These are phyloP conservation scores for Cathartes aura DNA, from an alignment of 2,113 vertebrate genomes.

Conservation along the genomic window DNA sequence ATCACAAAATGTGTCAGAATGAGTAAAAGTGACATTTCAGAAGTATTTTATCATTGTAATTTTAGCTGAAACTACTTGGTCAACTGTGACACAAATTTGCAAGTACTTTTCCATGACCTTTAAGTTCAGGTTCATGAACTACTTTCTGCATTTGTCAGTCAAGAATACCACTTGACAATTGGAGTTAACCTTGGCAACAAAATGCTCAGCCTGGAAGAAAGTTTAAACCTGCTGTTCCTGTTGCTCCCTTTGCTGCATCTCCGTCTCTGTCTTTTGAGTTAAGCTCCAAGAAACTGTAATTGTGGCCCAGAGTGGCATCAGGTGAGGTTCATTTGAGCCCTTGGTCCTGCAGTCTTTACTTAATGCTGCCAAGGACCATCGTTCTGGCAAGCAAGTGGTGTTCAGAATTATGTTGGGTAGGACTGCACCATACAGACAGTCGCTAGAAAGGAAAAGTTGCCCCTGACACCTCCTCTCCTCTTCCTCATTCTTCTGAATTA, in stretches of 20 bases:
- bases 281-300: not conserved
- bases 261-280: not conserved
- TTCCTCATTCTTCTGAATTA: not conserved
- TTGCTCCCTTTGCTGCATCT: not conserved
- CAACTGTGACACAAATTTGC: not conserved
- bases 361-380: not conserved
- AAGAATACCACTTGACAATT: not conserved
- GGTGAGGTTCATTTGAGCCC: not conserved
- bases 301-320: not conserved
- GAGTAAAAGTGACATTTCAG: not conserved
- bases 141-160: not conserved
- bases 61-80: not conserved
- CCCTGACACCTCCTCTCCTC: fast-evolving
- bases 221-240: not conserved
- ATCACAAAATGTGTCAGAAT: not conserved
- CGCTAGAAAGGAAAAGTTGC: not conserved
- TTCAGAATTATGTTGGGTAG: not conserved
- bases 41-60: not conserved
- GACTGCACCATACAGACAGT: not conserved
- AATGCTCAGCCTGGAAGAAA: not conserved
- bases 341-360: not conserved
- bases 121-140: not conserved
- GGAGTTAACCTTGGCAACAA: not conserved
- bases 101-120: not conserved
- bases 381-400: not conserved